These are phyloP conservation scores for Tachycineta bicolor DNA, from an alignment of 2,113 vertebrate species.

Conservation along the genomic window DNA sequence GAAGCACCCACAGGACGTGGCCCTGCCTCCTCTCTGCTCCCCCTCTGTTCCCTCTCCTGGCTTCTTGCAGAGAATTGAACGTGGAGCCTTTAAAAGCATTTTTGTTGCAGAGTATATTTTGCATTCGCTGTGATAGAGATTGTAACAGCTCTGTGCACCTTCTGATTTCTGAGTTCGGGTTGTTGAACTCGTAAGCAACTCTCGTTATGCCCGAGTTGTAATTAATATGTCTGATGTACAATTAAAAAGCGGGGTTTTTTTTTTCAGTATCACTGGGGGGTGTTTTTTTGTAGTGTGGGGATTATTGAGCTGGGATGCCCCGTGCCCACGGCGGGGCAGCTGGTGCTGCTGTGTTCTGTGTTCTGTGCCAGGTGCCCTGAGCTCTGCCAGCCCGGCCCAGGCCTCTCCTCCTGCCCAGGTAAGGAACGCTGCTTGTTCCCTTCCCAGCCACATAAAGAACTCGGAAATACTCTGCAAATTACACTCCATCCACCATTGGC, in stretches of 20 bases:
- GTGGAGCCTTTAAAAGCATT: slow-evolving; percentile 15
- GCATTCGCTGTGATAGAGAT: slow-evolving; percentile 64
- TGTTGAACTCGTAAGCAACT: slow-evolving; percentile 69
- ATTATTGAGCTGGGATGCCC: not conserved
- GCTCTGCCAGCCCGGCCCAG: not conserved
- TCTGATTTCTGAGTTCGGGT: slow-evolving; percentile 66
- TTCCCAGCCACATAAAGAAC: not conserved
- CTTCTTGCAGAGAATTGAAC: not conserved
- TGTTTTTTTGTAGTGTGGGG: not conserved
- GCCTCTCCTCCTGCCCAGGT: not conserved
- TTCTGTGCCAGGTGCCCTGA: not conserved
- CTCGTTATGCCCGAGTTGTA: slow-evolving; percentile 71
- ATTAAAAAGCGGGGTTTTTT: slow-evolving; percentile 51
- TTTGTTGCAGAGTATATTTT: slow-evolving; percentile 51
- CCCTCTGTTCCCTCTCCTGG: not conserved
- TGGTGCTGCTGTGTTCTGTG: not conserved
- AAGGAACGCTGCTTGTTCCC: not conserved
- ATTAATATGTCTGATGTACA: slow-evolving; percentile 71
- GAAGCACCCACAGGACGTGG: not conserved
- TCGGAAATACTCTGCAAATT: fast-evolving
- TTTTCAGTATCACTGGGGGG: not conserved
- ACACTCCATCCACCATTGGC: too few relatives aligned
- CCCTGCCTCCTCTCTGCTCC: not conserved
- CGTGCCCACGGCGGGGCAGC: not conserved
- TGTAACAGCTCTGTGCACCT: slow-evolving; percentile 75